Evolutionary conservation across 2,888 invertebrate genomes (phyloP).

Genomic region (Ashinkailepas kermadecensis): DNA sequence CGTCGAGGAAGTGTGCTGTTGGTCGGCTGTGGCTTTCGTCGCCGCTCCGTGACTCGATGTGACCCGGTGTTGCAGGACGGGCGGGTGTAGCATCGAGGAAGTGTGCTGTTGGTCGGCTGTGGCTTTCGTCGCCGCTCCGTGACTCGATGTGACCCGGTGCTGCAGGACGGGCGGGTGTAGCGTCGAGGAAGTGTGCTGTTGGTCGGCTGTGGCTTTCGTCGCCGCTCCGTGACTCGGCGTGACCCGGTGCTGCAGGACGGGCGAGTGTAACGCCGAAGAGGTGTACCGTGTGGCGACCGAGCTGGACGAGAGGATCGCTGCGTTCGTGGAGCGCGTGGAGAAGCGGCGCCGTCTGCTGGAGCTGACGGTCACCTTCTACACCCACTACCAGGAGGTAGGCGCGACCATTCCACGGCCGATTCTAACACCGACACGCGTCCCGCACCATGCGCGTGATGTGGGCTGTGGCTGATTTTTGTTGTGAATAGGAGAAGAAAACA

Average conservation of each 20-base stretch:
- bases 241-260: slow-evolving; percentile 55
- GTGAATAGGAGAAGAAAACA: too few species aligned
- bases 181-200: slow-evolving; percentile 88
- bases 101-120: slow-evolving; percentile 85
- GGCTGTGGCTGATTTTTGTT: too few species aligned
- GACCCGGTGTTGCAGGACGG: slow-evolving; percentile 54
- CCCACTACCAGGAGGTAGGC: slow-evolving; percentile 84
- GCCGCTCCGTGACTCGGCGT: too few species aligned
- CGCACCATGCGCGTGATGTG: too few species aligned
- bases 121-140: neutral
- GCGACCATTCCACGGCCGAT: neutral
- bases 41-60: too few species aligned
- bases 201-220: slow-evolving; percentile 58
- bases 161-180: slow-evolving; percentile 84
- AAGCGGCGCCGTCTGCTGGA: slow-evolving; percentile 80
- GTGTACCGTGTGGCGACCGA: slow-evolving; percentile 90
- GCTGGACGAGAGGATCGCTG: slow-evolving; percentile 84
- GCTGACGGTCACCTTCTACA: slow-evolving; percentile 88
- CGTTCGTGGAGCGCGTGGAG: slow-evolving; percentile 88
- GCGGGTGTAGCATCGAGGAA: slow-evolving; percentile 93
- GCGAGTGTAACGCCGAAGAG: slow-evolving; percentile 93
- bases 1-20: slow-evolving; percentile 88
- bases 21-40: slow-evolving; percentile 58
- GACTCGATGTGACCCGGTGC: neutral
- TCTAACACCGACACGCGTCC: too few species aligned